These are phyloP conservation scores for Liasis olivaceus DNA, from an alignment of 2,797 vertebrate species.

Conservation along the genomic window DNA sequence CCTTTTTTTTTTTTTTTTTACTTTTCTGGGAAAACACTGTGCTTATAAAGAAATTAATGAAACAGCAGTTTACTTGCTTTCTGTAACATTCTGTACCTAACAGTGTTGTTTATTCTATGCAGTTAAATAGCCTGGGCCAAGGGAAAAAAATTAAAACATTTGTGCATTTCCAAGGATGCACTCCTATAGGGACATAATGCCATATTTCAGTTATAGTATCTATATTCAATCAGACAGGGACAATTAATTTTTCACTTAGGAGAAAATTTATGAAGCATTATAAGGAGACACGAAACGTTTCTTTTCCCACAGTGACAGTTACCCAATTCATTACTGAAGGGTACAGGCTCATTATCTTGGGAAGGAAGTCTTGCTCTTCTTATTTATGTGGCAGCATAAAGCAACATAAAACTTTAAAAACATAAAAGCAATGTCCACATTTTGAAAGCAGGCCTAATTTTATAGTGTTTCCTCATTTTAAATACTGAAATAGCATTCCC, in stretches of 20 bases:
- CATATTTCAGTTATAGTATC: conserved; percentile 1
- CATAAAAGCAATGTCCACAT: conserved; percentile 10
- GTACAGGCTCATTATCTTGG: background rate
- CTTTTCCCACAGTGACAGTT: conserved; percentile 22
- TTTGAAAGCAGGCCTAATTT: conserved; percentile 19
- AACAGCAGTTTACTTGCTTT: background rate
- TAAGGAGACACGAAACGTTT: conserved; percentile 30
- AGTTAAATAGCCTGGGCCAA: background rate
- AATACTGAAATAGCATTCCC: background rate
- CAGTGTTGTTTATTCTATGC: background rate
- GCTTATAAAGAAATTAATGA: background rate
- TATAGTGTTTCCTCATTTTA: background rate
- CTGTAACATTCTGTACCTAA: background rate
- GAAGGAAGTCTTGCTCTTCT: background rate
- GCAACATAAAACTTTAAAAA: conserved; percentile 1
- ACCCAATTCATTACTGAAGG: background rate
- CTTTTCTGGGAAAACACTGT: background rate
- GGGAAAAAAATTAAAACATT: background rate
- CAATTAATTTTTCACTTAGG: conserved; percentile 26
- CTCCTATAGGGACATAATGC: background rate
- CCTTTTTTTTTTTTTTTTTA: background rate
- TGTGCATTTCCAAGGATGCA: conserved; percentile 6
- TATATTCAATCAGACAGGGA: conserved; percentile 22
- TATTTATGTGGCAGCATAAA: conserved; percentile 8
- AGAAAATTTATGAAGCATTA: conserved; percentile 35